Percentiles rank a stretch among this genome's conserved stretches.
Evolutionary conservation across 2,797 vertebrate species (phyloP).

Genomic region (Alectoris magna): DNA sequence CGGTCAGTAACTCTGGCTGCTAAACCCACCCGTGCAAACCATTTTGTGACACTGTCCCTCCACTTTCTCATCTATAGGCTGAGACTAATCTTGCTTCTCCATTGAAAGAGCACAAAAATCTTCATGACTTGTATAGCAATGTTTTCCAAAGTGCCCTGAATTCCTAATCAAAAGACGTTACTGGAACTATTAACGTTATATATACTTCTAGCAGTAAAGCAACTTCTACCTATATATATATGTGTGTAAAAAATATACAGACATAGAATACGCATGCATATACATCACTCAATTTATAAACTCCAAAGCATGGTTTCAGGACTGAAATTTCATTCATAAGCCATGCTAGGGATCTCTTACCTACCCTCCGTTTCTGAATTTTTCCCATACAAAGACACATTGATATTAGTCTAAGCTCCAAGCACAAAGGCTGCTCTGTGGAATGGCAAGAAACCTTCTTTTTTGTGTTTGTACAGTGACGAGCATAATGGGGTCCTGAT

Average conservation of each 20-base stretch:
- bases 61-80: background rate
- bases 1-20: background rate
- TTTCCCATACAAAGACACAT: slow-evolving; percentile 71
- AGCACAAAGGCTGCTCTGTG: slow-evolving; percentile 69
- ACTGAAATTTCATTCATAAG: slow-evolving; percentile 63
- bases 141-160: slow-evolving; percentile 45
- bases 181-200: slow-evolving; percentile 44
- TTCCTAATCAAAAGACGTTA: slow-evolving; percentile 42
- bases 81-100: background rate
- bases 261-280: background rate
- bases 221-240: background rate
- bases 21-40: background rate
- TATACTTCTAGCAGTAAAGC: slow-evolving; percentile 21
- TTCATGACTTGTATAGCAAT: slow-evolving; percentile 27
- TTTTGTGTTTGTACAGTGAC: slow-evolving; percentile 72
- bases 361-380: slow-evolving; percentile 62
- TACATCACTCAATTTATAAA: slow-evolving; percentile 40
- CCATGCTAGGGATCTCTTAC: slow-evolving; percentile 61
- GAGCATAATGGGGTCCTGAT: slow-evolving; percentile 67
- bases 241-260: background rate
- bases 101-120: background rate
- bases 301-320: slow-evolving; percentile 38
- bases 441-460: slow-evolving; percentile 70
- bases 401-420: slow-evolving; percentile 68
- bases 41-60: background rate